Percentiles rank a stretch among this genome's conserved stretches.
Conservation (phyloP, 2,888 invertebrate species). For the Shargacucullia verbasci region DNA sequence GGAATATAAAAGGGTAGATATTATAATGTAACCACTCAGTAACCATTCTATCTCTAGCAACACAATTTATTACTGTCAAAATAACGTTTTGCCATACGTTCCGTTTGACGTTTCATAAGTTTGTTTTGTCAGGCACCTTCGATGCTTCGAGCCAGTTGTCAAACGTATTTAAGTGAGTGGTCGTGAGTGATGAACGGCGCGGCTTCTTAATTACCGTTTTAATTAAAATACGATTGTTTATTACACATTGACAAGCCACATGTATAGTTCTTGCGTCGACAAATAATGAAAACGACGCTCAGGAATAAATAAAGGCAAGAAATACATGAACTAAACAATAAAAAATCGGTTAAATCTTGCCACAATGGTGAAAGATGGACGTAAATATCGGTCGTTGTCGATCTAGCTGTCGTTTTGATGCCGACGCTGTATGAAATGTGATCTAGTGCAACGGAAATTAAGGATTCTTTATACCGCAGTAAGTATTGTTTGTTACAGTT, state of each 20-base stretch:
- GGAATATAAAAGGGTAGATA: too few relatives aligned
- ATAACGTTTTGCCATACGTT: slow-evolving; percentile 46
- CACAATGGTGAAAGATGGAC: slow-evolving; percentile 78
- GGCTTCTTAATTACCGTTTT: slow-evolving; percentile 39
- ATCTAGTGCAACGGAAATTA: slow-evolving; percentile 67
- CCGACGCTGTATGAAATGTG: slow-evolving; percentile 79
- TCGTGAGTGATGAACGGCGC: slow-evolving; percentile 43
- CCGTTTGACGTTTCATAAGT: slow-evolving; percentile 41
- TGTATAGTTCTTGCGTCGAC: slow-evolving; percentile 22
- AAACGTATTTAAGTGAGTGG: slow-evolving; percentile 58
- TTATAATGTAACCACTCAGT: not conserved
- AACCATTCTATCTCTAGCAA: slow-evolving; percentile 5
- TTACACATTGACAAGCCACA: slow-evolving; percentile 28
- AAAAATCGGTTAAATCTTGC: slow-evolving; percentile 46
- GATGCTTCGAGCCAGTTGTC: slow-evolving; percentile 58
- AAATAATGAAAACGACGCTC: slow-evolving; percentile 40
- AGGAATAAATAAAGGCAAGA: slow-evolving; percentile 15
- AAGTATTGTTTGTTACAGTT: slow-evolving; percentile 61
- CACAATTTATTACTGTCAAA: slow-evolving; percentile 25
- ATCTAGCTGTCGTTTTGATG: slow-evolving; percentile 70
- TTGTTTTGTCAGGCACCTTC: slow-evolving; percentile 34
- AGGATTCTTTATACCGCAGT: slow-evolving; percentile 70
- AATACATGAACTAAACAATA: slow-evolving; percentile 35
- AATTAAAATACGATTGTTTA: slow-evolving; percentile 49
- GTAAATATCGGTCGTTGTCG: slow-evolving; percentile 72